Evolutionary conservation across 1,140 invertebrate genomes (phyloP).

Genomic region (Polyergus mexicanus): DNA sequence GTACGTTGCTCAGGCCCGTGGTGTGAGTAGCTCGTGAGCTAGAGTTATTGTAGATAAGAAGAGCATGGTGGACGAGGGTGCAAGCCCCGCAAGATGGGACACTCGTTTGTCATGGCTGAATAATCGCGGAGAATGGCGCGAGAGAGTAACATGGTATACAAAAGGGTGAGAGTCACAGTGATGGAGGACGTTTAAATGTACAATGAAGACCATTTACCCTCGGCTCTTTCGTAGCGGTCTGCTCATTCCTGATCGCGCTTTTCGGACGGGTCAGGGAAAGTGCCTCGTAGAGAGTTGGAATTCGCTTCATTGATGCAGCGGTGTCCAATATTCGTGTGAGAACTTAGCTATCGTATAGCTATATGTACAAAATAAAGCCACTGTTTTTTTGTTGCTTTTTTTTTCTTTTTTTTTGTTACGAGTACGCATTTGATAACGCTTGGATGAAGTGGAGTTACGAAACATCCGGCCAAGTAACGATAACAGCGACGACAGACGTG

Average conservation of each 20-base stretch:
- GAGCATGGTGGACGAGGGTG: slow-evolving; percentile 51
- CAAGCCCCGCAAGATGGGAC: slow-evolving; percentile 71
- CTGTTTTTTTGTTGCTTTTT: not conserved
- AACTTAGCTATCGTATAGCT: slow-evolving; percentile 15
- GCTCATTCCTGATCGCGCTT: slow-evolving; percentile 58
- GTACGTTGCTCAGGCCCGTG: not conserved
- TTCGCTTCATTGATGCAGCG: slow-evolving; percentile 56
- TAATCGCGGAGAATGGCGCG: slow-evolving; percentile 77
- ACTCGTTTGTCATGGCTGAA: slow-evolving; percentile 83
- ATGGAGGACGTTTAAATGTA: slow-evolving; percentile 82
- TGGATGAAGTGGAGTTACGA: slow-evolving; percentile 1
- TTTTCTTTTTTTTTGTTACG: slow-evolving; percentile 10
- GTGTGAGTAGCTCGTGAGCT: slow-evolving; percentile 48
- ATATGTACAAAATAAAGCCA: not conserved
- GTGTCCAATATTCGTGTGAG: slow-evolving; percentile 29
- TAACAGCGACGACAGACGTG: slow-evolving; percentile 29
- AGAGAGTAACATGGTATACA: slow-evolving; percentile 9
- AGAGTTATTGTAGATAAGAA: slow-evolving; percentile 64
- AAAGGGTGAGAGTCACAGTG: slow-evolving; percentile 32
- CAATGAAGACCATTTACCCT: slow-evolving; percentile 83
- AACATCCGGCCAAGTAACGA: slow-evolving; percentile 39
- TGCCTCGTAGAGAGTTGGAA: slow-evolving; percentile 56
- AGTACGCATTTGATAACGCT: slow-evolving; percentile 29
- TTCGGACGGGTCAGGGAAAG: slow-evolving; percentile 6
- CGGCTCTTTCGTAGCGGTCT: slow-evolving; percentile 72